Base-by-base conservation (phyloP, 2,113 vertebrate species). In the Mugil cephalus region DNA sequence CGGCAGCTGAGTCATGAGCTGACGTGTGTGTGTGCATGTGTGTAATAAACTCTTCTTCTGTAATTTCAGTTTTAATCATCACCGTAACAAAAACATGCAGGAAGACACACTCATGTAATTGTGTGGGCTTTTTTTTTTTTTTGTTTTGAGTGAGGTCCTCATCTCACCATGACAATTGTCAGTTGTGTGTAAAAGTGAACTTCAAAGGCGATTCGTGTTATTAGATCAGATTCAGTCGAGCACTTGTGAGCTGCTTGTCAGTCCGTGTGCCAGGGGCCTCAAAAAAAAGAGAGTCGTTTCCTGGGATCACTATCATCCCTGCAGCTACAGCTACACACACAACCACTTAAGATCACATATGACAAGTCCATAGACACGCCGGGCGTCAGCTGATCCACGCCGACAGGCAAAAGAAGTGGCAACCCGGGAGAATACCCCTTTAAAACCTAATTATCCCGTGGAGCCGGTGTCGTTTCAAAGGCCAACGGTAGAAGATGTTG, bases 401-500 rank as follows among this genome's bases (percentile, higher is more conserved):
- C 78, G 38, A 79, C 77, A 83, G 79, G 80, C 82, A 87, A 79
- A 64, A 69, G 66, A 65, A 77, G 82, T 62, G 65, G 86, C 82
- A 88, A 86, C 86, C 86, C 8, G 35, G 70, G 82, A 91, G 91
- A 83, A 91, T 87, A 64, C 73, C 75, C 83, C 89, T 88, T 91
- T 88, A 82, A 91, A 91, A 91, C 77, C 76, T 87, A 89, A 92
- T 91, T 90, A 93, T 83, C 72, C 77, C 11, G 7, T 81, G 84
- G 84, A 93, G 89, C 85, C 82, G 54, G 74, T 81, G 90, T 88
- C 74, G 43, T 87, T 90, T 90, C 84, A 91, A 91, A 91, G 85
- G 86, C 88, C 87, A 89, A 84, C 83, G 77, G 88, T 87, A 85
- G 89, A 89, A 90, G 91, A 94, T 92, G 83, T 67, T 84, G 76